Conservation (phyloP, 2,113 vertebrate genomes). For the Alexandromys fortis region DNA sequence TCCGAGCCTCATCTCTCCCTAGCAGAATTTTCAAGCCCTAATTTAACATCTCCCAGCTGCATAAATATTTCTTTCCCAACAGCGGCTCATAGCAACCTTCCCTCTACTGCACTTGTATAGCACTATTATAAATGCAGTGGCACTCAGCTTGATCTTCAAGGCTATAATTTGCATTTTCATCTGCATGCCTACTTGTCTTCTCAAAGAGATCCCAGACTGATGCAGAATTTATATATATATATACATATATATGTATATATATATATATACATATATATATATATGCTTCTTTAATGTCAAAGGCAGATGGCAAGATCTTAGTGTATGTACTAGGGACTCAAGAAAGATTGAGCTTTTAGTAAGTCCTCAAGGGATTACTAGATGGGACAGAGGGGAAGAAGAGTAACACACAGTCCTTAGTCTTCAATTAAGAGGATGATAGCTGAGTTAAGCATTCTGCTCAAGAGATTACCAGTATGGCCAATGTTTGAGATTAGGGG, state of each 20-base stretch:
- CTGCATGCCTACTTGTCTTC: constrained; percentile 36
- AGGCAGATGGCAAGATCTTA: neutral
- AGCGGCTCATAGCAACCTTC: constrained; percentile 8
- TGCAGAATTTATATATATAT: neutral
- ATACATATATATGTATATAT: too few relatives aligned
- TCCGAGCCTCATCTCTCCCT: constrained; percentile 57
- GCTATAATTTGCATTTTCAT: constrained; percentile 53
- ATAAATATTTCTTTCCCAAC: constrained; percentile 66
- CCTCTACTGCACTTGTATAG: neutral
- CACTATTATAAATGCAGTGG: constrained; percentile 34
- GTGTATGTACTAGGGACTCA: neutral
- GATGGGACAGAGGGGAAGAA: neutral
- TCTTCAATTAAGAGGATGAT: neutral
- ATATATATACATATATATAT: too few relatives aligned
- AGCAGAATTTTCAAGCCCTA: constrained; percentile 65
- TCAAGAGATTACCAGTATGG: neutral
- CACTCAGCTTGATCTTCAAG: constrained; percentile 32
- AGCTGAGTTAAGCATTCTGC: neutral
- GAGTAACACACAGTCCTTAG: neutral
- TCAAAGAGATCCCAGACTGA: constrained; percentile 1
- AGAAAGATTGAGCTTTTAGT: neutral
- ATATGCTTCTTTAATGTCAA: neutral
- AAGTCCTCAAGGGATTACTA: neutral
- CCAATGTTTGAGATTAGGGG: neutral
- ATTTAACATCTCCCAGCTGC: constrained; percentile 71